Evolutionary conservation across 1,140 invertebrate genomes (phyloP), one percentile per base, ranked within the genome.

Genomic region (Microplitis mediator): DNA sequence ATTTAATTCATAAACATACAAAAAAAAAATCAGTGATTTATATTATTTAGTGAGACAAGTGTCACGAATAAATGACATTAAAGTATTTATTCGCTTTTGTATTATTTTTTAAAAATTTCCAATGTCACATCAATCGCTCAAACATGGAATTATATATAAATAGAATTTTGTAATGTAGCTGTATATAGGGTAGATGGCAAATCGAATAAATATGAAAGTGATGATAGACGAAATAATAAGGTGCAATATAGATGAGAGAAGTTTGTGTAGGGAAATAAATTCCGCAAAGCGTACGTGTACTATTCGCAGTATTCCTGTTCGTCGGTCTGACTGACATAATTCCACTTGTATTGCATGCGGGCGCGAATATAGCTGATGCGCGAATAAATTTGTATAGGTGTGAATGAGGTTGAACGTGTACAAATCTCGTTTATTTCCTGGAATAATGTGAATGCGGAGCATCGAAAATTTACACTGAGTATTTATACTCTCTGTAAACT

Each of bases 381-480:
- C 4, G 34, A 50, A 67, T 8, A 14, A 34, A 52, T 4, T 11
- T 64, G 34, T 35, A 45, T 14, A 64, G 39, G 62, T 39, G 8
- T 35, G 52, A 56, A 23, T 56, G 52, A 16, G 52, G 3, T 23
- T 56, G 32, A 16, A 60, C 56, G 67, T 60, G 67, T 60, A 62
- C 36, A 36, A 62, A 51, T 71, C 64, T 61, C 65, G 70, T 74
- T 75, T 54, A 76, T 73, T 75, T 73, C 74, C 72, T 67, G 58
- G 39, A 61, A 35, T 31, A 31, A 68, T 34, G 11, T 31, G 16
- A 13, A 34, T 60, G 36, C n/a, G 11, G 34, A 56, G 52, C 52
- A 75, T 75, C 58, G 62, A 73, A 72, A 63, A 76, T 74, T 78
- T 75, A 70, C 69, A 63, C 69, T 68, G 63, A 74, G 65, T 76